Conservation (phyloP, 2,113 vertebrate genomes). For the Ia io region DNA sequence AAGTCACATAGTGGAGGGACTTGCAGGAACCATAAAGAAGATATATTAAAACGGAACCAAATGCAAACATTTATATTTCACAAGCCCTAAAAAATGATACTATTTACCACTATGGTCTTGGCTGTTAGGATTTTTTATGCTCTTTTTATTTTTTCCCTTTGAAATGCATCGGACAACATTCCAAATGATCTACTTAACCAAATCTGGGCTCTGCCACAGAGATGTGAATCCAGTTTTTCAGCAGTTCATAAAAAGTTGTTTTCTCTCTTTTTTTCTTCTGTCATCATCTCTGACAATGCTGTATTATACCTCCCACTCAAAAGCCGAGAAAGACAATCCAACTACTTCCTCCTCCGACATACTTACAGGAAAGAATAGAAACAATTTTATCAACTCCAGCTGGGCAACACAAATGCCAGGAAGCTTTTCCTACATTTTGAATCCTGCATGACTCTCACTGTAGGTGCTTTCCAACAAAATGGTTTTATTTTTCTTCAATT, state of each 20-base stretch:
- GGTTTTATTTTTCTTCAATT: constrained; percentile 60
- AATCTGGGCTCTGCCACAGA: background rate
- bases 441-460: background rate
- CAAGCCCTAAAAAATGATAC: background rate
- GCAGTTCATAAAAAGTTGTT: background rate
- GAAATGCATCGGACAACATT: background rate
- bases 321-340: constrained; percentile 51
- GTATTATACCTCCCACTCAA: constrained; percentile 55
- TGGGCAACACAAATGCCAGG: constrained; percentile 37
- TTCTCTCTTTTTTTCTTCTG: background rate
- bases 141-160: background rate
- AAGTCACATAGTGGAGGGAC: background rate
- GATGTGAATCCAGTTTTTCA: constrained; percentile 15
- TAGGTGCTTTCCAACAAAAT: constrained; percentile 43
- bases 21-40: background rate
- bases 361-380: constrained; percentile 67
- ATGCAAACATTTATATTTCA: background rate
- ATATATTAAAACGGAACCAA: background rate
- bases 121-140: background rate
- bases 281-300: constrained; percentile 43
- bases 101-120: background rate
- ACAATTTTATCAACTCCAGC: constrained; percentile 54
- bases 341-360: constrained; percentile 47
- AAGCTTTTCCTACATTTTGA: constrained; percentile 50
- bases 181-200: constrained; percentile 4